Conservation (phyloP, 2,113 vertebrate species). For the Saccopteryx leptura region DNA sequence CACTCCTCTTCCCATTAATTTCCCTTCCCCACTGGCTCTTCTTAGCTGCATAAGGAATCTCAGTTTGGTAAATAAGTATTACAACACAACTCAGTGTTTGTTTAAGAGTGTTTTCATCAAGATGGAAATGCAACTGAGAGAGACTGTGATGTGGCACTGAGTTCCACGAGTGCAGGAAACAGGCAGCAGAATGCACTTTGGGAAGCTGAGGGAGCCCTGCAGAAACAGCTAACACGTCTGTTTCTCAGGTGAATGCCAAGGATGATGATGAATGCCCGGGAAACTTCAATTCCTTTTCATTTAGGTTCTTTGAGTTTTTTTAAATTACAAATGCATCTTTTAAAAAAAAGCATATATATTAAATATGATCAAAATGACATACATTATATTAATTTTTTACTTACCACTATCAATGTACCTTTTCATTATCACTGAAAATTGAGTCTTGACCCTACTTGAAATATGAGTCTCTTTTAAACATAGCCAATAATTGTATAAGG, state of each 20-base stretch:
- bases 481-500: conserved; percentile 13
- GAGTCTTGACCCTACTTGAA: background rate
- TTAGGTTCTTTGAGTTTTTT: background rate
- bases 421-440: conserved; percentile 44
- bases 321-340: background rate
- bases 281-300: background rate
- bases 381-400: background rate
- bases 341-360: background rate
- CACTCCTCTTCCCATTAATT: background rate
- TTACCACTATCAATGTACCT: background rate
- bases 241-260: background rate
- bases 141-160: background rate
- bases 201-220: background rate
- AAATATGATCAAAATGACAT: conserved; percentile 9
- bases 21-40: background rate
- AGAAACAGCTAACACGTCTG: background rate
- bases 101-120: background rate
- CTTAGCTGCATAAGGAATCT: background rate
- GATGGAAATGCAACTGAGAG: background rate
- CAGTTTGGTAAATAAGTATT: background rate
- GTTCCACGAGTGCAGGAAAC: background rate
- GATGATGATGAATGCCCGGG: background rate
- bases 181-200: background rate
- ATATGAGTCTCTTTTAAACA: conserved; percentile 5
- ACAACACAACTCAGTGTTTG: background rate